phyloP scores from a whole-genome alignment of 2,113 vertebrate species.

The Oryzias curvinotus region DNA sequence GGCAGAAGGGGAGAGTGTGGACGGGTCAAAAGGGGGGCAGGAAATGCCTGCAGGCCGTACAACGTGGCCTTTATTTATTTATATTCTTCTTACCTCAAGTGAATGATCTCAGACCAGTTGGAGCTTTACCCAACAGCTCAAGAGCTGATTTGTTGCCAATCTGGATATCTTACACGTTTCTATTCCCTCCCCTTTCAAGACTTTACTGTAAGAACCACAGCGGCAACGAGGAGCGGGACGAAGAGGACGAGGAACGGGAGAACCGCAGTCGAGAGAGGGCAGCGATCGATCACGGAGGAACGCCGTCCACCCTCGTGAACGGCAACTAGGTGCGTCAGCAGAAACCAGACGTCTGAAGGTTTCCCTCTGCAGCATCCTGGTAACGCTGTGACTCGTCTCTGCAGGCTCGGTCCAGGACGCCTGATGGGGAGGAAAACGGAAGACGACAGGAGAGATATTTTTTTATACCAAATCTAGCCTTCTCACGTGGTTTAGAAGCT shows the following conservation, averaged over 20 bases:
- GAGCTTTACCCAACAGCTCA: not conserved
- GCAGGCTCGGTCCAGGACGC: slow-evolving; percentile 47
- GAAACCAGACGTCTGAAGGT: not conserved
- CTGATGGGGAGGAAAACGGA: slow-evolving; percentile 19
- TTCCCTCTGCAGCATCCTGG: not conserved
- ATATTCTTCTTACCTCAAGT: too few species aligned
- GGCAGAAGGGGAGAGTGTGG: too few species aligned
- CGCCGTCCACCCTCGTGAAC: slow-evolving; percentile 86
- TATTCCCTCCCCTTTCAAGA: slow-evolving; percentile 67
- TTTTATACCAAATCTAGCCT: slow-evolving; percentile 71
- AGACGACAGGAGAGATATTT: slow-evolving; percentile 62
- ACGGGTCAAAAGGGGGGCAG: too few species aligned
- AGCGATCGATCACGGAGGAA: slow-evolving; percentile 81
- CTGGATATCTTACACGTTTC: not conserved
- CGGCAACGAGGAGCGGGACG: slow-evolving; percentile 96
- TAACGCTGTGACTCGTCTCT: not conserved
- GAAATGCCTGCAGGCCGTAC: too few species aligned
- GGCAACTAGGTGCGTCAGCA: slow-evolving; percentile 87
- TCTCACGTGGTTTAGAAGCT: slow-evolving; percentile 43
- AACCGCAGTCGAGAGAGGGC: slow-evolving; percentile 92
- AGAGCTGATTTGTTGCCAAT: not conserved
- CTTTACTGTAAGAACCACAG: slow-evolving; percentile 99
- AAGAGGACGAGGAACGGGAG: slow-evolving; percentile 98
- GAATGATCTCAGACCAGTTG: not conserved
- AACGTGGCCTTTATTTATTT: too few species aligned